Evolutionary conservation across 2,797 vertebrate genomes (phyloP).

Genomic region (Rhinichthys osculus): DNA sequence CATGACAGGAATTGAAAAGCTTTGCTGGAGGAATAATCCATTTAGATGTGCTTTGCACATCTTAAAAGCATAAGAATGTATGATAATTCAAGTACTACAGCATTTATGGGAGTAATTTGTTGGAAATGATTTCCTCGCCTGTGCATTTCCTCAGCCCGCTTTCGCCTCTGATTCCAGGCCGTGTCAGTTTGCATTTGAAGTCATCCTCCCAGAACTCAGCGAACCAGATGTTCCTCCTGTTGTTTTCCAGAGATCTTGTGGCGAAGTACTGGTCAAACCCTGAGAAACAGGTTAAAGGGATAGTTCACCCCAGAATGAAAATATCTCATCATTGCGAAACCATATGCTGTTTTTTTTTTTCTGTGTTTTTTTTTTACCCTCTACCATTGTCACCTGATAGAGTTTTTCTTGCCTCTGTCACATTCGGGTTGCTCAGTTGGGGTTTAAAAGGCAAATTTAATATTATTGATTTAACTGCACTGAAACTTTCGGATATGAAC

Average conservation of each 20-base stretch:
- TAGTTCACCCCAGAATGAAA: neutral
- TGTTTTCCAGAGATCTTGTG: conserved; percentile 90
- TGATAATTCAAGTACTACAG: conserved; percentile 25
- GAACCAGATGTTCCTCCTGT: conserved; percentile 93
- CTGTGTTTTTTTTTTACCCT: neutral
- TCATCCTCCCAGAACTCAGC: conserved; percentile 95
- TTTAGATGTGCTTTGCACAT: conserved; percentile 14
- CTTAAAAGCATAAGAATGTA: conserved; percentile 1
- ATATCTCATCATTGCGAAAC: conserved; percentile 7
- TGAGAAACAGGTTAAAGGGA: conserved; percentile 46
- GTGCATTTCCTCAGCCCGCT: conserved; percentile 82
- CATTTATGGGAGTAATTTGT: neutral
- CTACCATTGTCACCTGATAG: neutral
- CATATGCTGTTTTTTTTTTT: neutral
- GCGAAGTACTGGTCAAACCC: conserved; percentile 92
- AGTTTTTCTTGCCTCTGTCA: neutral
- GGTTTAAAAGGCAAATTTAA: neutral
- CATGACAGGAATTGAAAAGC: conserved; percentile 16
- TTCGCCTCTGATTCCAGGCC: conserved; percentile 74
- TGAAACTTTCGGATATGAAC: neutral
- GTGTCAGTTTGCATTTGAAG: conserved; percentile 89
- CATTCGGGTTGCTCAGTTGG: neutral
- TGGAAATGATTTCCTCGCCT: conserved; percentile 70
- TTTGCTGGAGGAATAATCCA: conserved; percentile 30
- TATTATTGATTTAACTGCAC: neutral